These are phyloP conservation scores for Clarias laeviceps DNA, from an alignment of 2,797 vertebrate species.

Conservation along the genomic window DNA sequence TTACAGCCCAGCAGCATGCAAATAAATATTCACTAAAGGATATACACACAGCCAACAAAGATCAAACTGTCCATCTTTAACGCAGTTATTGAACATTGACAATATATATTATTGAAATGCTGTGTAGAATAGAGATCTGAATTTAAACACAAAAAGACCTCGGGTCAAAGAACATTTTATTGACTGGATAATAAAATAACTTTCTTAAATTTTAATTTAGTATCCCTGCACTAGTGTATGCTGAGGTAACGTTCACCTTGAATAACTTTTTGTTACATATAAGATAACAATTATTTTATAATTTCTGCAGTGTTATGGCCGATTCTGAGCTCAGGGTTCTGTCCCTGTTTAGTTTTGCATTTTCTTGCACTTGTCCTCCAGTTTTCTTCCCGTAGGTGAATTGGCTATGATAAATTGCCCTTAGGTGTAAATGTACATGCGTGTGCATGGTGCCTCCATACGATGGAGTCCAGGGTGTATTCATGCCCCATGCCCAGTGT, in stretches of 20 bases:
- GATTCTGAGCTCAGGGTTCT: not conserved
- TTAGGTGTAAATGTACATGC: not conserved
- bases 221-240: not conserved
- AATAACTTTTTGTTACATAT: not conserved
- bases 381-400: not conserved
- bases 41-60: too few relatives aligned
- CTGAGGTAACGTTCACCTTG: not conserved
- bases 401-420: not conserved
- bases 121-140: too few relatives aligned
- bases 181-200: too few relatives aligned
- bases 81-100: too few relatives aligned
- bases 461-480: not conserved
- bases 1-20: too few relatives aligned
- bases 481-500: not conserved
- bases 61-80: too few relatives aligned
- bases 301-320: not conserved
- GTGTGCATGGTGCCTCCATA: not conserved
- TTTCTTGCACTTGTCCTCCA: not conserved
- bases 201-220: too few relatives aligned
- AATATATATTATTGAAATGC: too few relatives aligned
- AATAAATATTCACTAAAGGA: too few relatives aligned
- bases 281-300: not conserved
- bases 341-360: not conserved
- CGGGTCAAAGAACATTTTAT: too few relatives aligned
- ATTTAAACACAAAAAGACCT: too few relatives aligned